A percentile compares a stretch with the other conserved stretches of the same genome.
phyloP scores from a whole-genome alignment of 2,113 vertebrate genomes.

The Cairina moschata region DNA sequence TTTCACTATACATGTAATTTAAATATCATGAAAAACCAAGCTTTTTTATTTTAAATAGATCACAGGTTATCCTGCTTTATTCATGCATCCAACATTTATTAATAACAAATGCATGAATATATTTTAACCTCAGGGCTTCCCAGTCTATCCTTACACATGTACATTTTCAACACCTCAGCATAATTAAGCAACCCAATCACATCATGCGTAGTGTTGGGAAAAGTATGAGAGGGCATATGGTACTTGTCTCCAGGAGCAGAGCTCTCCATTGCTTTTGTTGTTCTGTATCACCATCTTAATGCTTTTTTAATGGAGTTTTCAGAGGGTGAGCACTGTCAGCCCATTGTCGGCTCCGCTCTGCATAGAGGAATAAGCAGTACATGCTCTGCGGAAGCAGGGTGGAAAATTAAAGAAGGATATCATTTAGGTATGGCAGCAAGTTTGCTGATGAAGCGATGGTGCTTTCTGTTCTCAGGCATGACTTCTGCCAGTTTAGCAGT shows the following conservation, averaged over 20 bases:
- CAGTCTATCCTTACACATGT: not conserved
- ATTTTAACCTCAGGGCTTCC: not conserved
- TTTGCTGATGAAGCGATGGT: not conserved
- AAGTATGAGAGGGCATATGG: not conserved
- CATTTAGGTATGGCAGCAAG: not conserved
- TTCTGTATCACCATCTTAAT: not conserved
- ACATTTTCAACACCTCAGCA: not conserved
- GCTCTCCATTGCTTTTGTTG: not conserved
- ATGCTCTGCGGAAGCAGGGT: not conserved
- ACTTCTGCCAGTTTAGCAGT: not conserved
- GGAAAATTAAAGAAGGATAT: not conserved
- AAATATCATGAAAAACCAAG: not conserved
- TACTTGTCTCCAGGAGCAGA: not conserved
- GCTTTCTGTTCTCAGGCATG: not conserved
- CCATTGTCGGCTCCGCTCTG: not conserved
- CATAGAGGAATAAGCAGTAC: not conserved
- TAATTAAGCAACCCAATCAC: not conserved
- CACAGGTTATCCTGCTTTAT: not conserved
- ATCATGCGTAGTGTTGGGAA: not conserved
- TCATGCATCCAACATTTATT: not conserved
- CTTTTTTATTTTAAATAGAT: not conserved
- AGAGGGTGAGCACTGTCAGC: not conserved
- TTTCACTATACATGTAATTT: not conserved
- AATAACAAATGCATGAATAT: not conserved
- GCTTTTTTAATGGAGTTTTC: slow-evolving; percentile 38